Evolutionary conservation across 1,140 invertebrate genomes (phyloP).

Genomic region (Brachionus manjavacas): DNA sequence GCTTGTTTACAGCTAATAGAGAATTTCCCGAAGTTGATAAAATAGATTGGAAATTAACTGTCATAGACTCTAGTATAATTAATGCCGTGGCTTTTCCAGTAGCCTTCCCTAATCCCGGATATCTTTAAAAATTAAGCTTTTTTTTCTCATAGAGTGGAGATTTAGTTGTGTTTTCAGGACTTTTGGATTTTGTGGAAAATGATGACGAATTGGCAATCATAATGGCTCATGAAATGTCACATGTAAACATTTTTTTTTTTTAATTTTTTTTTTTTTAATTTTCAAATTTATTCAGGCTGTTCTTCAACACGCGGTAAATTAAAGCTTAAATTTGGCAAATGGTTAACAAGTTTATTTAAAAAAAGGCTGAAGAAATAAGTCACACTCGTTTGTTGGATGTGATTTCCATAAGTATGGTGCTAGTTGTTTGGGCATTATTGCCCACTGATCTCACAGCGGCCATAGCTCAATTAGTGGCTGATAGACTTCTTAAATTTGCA

Average conservation of each 20-base stretch:
- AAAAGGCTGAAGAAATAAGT: constrained; percentile 41
- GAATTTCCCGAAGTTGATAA: constrained; percentile 56
- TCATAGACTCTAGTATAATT: constrained; percentile 55
- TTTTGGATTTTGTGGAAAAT: constrained; percentile 60
- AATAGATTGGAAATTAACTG: constrained; percentile 60
- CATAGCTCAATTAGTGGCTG: not conserved
- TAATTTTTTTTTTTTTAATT: not conserved
- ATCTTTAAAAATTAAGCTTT: not conserved
- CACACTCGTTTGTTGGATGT: constrained; percentile 10
- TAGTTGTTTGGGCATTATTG: constrained; percentile 27
- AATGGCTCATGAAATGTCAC: constrained; percentile 67
- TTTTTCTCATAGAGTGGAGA: constrained; percentile 59
- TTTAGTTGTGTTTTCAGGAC: constrained; percentile 64
- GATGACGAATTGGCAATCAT: constrained; percentile 65
- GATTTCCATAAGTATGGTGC: not conserved
- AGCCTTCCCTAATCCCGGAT: constrained; percentile 34
- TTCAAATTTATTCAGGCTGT: not conserved
- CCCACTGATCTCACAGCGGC: constrained; percentile 9
- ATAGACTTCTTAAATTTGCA: constrained; percentile 49
- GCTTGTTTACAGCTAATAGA: constrained; percentile 58
- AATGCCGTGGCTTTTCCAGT: constrained; percentile 63
- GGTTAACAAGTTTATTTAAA: not conserved
- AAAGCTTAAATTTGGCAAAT: not conserved
- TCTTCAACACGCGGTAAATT: constrained; percentile 22
- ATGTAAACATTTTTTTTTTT: too few species aligned